These are phyloP conservation scores for Pterocles gutturalis DNA, from an alignment of 2,113 vertebrate genomes.

Conservation along the genomic window DNA sequence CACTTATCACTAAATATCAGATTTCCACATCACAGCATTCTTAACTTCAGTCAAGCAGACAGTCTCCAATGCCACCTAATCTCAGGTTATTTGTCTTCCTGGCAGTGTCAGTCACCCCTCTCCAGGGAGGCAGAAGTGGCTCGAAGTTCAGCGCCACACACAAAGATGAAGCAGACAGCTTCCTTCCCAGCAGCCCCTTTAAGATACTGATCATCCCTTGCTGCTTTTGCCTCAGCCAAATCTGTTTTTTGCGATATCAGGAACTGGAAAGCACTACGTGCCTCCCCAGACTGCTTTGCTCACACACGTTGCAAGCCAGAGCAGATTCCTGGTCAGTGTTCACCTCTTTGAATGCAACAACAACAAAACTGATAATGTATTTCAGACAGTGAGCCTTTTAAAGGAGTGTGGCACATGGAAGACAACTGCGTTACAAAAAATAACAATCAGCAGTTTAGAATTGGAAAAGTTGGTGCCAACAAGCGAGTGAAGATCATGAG, in stretches of 20 bases:
- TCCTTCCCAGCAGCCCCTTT: background rate
- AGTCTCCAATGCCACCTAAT: background rate
- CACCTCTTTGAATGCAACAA: background rate
- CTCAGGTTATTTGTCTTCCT: background rate
- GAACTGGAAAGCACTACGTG: background rate
- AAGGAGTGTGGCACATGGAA: background rate
- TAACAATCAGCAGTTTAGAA: background rate
- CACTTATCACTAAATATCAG: background rate
- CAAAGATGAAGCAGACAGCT: background rate
- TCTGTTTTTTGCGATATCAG: background rate
- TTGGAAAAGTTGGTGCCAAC: background rate
- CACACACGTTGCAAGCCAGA: background rate
- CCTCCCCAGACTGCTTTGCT: background rate
- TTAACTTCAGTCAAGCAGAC: conserved; percentile 22
- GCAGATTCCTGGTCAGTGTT: background rate
- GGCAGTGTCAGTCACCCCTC: background rate
- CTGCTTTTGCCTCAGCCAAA: background rate
- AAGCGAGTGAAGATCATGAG: background rate
- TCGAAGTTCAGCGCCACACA: background rate
- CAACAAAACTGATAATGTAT: background rate
- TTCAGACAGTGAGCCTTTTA: background rate
- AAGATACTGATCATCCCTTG: background rate
- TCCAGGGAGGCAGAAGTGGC: background rate
- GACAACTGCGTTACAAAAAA: background rate
- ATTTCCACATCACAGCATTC: conserved; percentile 39